Conservation (phyloP, 92 coral and sea anemone species). For the Virgularia gustaviana region DNA sequence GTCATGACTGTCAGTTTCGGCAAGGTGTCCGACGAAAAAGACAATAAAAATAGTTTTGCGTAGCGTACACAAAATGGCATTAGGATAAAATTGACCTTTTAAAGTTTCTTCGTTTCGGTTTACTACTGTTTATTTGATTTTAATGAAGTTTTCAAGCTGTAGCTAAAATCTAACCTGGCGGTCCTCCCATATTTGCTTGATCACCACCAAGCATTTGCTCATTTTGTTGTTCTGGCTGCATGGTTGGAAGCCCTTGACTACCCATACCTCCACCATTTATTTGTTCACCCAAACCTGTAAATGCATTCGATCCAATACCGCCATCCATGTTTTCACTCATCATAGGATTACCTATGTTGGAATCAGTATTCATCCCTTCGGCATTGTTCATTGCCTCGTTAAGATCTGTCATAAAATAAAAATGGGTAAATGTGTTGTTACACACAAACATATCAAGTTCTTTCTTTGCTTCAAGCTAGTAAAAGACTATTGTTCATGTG, state of each 20-base stretch:
- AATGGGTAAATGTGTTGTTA: no score
- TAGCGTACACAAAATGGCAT: no score
- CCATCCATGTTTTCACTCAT: not conserved
- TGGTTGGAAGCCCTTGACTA: not conserved
- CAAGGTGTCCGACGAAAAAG: no score
- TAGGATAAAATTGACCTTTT: no score
- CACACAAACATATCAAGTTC: no score
- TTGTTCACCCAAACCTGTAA: slow-evolving; percentile 25
- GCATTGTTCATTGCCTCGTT: slow-evolving; percentile 11
- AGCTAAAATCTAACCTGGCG: no score
- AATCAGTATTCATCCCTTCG: slow-evolving; percentile 17
- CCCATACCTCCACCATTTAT: not conserved
- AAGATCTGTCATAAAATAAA: not conserved
- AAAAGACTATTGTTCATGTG: not conserved
- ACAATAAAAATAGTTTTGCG: no score
- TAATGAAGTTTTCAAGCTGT: no score
- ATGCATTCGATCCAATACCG: slow-evolving; percentile 5
- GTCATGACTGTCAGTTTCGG: no score
- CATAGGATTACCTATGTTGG: slow-evolving; percentile 1
- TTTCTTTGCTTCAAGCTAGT: no score
- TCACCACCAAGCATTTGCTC: slow-evolving; percentile 35
- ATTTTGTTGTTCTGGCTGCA: not conserved
- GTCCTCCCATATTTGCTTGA: slow-evolving; percentile 27
- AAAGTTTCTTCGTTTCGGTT: no score
- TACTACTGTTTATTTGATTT: no score